Conservation (phyloP, 2,113 vertebrate genomes). For the Himantopus leucocephalus region DNA sequence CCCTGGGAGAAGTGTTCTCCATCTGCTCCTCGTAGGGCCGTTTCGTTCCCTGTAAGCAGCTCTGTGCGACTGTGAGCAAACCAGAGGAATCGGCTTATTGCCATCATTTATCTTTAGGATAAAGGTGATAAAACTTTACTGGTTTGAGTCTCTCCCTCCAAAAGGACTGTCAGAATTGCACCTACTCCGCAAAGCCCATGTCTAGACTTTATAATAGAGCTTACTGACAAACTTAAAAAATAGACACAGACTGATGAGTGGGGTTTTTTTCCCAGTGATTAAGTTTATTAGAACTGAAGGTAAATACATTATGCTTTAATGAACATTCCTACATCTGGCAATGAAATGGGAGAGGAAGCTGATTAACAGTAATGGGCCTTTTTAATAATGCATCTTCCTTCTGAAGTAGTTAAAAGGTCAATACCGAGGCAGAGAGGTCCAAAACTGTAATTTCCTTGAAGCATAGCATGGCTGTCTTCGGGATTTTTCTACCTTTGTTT, state of each 20-base stretch:
- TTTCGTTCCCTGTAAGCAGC: not conserved
- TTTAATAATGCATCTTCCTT: conserved; percentile 61
- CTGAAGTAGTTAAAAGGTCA: conserved; percentile 57
- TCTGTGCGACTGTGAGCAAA: not conserved
- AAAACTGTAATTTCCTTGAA: not conserved
- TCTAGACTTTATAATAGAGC: conserved; percentile 61
- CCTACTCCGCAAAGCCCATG: not conserved
- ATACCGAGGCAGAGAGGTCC: not conserved
- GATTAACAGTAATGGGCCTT: conserved; percentile 67
- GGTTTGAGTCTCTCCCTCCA: conserved; percentile 18
- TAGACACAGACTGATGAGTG: conserved; percentile 46
- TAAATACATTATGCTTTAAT: conserved; percentile 68
- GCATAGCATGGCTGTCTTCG: not conserved
- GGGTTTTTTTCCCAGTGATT: not conserved
- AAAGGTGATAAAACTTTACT: conserved; percentile 49
- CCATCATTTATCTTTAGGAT: conserved; percentile 53
- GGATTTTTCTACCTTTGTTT: not conserved
- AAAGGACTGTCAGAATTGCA: conserved; percentile 32
- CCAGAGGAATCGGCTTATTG: conserved; percentile 50
- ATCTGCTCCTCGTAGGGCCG: not conserved
- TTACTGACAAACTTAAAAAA: conserved; percentile 53
- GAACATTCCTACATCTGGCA: conserved; percentile 41
- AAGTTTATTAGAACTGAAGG: conserved; percentile 68
- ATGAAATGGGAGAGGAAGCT: conserved; percentile 60
- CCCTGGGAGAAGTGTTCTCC: conserved; percentile 29